Conservation (phyloP, 2,797 vertebrate species). For the Scolopax rusticola region DNA sequence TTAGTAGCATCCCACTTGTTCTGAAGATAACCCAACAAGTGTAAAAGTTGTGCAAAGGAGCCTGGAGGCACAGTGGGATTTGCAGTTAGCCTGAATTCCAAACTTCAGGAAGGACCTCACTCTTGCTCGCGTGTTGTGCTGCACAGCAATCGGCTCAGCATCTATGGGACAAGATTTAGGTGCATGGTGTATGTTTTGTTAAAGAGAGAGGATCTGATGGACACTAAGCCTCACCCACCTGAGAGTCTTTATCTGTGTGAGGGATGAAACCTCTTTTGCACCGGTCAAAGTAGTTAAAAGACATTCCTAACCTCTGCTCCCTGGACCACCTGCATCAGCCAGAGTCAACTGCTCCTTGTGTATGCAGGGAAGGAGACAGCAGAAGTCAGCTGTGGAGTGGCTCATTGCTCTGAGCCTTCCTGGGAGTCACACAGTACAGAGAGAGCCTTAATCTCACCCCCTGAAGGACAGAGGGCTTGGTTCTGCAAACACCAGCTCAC, state of each 20-base stretch:
- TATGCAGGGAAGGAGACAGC: fast-evolving
- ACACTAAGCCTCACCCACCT: background rate
- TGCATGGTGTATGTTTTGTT: background rate
- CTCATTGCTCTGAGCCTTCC: background rate
- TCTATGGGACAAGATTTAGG: background rate
- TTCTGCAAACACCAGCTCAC: background rate
- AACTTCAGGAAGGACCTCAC: background rate
- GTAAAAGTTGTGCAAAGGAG: background rate
- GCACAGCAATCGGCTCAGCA: background rate
- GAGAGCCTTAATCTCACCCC: background rate
- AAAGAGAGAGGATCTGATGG: background rate
- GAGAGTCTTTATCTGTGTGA: background rate
- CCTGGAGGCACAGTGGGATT: background rate
- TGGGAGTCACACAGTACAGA: background rate
- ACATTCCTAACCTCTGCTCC: background rate
- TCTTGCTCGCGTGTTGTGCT: fast-evolving
- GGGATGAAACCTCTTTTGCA: background rate
- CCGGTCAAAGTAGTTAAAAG: background rate
- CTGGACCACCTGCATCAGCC: background rate
- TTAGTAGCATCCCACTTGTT: background rate
- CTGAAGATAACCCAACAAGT: background rate
- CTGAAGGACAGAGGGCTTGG: background rate
- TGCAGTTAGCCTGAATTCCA: background rate
- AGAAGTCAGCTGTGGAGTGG: background rate
- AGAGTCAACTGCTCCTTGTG: background rate